Evolutionary conservation across 2,797 vertebrate species (phyloP).

Genomic region (Apodemus agrarius): DNA sequence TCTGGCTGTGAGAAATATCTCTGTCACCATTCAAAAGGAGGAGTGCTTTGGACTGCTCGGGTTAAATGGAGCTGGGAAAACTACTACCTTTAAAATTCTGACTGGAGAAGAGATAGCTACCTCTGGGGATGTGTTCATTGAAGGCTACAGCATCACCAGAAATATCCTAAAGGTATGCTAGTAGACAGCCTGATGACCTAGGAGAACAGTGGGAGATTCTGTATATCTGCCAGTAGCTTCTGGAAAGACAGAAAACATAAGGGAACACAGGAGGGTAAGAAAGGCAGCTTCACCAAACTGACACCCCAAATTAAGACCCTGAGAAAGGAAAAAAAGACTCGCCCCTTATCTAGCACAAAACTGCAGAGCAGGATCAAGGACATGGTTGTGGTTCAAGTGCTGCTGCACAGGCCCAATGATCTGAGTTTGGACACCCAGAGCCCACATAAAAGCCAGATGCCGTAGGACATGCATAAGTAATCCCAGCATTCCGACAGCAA

Average conservation of each 20-base stretch:
- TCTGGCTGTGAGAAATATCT: constrained; percentile 94
- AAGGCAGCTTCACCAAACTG: background rate
- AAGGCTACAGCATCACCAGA: constrained; percentile 94
- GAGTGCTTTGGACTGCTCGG: constrained; percentile 97
- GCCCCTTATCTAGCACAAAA: background rate
- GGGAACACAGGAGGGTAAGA: background rate
- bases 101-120: constrained; percentile 94
- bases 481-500: background rate
- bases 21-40: constrained; percentile 92
- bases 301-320: background rate
- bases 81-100: constrained; percentile 97
- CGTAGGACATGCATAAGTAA: background rate
- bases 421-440: background rate
- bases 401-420: background rate
- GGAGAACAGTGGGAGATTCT: background rate
- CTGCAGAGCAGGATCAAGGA: background rate
- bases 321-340: background rate
- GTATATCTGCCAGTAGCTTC: background rate
- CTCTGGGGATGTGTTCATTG: constrained; percentile 93
- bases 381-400: background rate
- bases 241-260: background rate
- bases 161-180: constrained; percentile 93
- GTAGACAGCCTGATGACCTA: background rate
- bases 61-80: constrained; percentile 97
- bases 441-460: background rate